Evolutionary conservation across 1,140 invertebrate genomes (phyloP).

Genomic region (Drosophila miranda): DNA sequence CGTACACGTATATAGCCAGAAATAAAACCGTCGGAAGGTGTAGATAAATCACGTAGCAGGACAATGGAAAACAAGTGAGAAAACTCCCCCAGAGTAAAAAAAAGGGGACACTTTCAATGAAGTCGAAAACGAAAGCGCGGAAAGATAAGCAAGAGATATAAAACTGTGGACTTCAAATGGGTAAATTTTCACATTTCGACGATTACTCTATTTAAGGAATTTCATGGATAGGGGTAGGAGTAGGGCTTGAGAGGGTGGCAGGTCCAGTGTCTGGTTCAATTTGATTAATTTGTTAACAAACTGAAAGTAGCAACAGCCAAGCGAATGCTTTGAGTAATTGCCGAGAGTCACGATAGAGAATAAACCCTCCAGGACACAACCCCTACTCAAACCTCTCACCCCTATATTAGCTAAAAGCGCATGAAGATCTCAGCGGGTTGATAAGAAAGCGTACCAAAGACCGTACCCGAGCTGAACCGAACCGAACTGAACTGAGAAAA

Average conservation of each 20-base stretch:
- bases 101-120: conserved; percentile 56
- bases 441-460: conserved; percentile 39
- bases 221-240: background rate
- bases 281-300: conserved; percentile 81
- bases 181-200: conserved; percentile 54
- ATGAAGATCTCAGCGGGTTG: conserved; percentile 65
- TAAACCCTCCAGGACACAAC: conserved; percentile 21
- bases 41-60: conserved; percentile 69
- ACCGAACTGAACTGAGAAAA: too few relatives aligned
- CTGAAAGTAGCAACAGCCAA: conserved; percentile 70
- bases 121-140: conserved; percentile 41
- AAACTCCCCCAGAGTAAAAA: conserved; percentile 50
- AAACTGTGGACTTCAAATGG: conserved; percentile 50
- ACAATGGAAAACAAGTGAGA: conserved; percentile 64
- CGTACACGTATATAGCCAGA: conserved; percentile 12
- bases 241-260: conserved; percentile 12
- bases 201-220: conserved; percentile 63
- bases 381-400: conserved; percentile 33
- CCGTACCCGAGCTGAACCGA: background rate
- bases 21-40: conserved; percentile 71
- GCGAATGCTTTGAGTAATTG: conserved; percentile 69
- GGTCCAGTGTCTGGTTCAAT: conserved; percentile 58
- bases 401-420: conserved; percentile 74
- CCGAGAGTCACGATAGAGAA: conserved; percentile 64
- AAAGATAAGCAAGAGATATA: conserved; percentile 56